These are phyloP conservation scores for Melanostigma gelatinosum DNA, from an alignment of 2,113 vertebrate genomes.

Conservation along the genomic window DNA sequence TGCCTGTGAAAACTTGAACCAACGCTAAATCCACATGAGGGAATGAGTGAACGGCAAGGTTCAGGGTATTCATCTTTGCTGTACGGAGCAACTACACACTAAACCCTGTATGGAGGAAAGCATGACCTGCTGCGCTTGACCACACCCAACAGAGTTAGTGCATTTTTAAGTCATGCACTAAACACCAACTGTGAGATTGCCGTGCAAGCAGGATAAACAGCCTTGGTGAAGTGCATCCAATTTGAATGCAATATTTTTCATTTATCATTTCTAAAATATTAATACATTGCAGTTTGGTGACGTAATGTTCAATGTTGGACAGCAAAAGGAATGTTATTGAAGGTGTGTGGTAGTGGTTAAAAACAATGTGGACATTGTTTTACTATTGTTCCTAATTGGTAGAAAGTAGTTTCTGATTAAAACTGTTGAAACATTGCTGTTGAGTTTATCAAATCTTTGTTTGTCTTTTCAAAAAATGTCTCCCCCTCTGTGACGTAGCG, in stretches of 20 bases:
- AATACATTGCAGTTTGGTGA: not conserved
- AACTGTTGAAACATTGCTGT: not conserved
- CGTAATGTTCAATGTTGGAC: not conserved
- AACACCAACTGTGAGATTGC: not conserved
- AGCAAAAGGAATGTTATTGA: not conserved
- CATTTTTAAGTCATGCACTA: not conserved
- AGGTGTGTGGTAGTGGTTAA: not conserved
- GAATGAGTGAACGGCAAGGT: not conserved
- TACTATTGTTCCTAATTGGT: not conserved
- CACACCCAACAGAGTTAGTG: not conserved
- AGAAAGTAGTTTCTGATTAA: not conserved
- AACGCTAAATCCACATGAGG: conserved; percentile 25
- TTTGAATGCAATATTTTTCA: not conserved
- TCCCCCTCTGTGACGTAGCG: not conserved
- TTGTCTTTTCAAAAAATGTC: not conserved
- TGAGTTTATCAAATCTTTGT: not conserved
- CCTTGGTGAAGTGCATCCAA: not conserved
- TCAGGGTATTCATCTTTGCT: conserved; percentile 3
- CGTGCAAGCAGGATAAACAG: not conserved
- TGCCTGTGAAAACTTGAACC: conserved; percentile 5
- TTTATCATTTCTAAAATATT: not conserved
- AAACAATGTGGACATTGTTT: not conserved
- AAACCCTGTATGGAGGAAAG: conserved; percentile 1
- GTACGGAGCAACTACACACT: not conserved
- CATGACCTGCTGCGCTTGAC: conserved; percentile 3